A percentile compares a stretch with the other conserved stretches of the same genome.
These are phyloP conservation scores for Drosophila nannoptera DNA, from an alignment of 1,140 invertebrate genomes.

Conservation along the genomic window DNA sequence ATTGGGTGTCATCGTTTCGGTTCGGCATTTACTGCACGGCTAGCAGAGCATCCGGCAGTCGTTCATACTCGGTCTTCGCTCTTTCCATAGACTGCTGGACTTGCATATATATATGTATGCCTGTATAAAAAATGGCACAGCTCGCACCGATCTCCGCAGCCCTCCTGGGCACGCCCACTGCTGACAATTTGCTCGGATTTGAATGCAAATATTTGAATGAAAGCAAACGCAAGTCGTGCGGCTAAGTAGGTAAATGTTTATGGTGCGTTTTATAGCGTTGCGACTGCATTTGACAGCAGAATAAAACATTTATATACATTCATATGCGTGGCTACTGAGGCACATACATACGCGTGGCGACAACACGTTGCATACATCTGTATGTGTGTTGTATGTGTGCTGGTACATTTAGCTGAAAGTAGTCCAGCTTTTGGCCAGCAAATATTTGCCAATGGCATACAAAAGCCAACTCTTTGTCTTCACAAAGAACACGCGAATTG, in stretches of 20 bases:
- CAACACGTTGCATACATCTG: no score
- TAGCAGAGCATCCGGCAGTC: not conserved
- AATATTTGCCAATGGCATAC: conserved; percentile 67
- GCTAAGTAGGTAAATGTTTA: conserved; percentile 64
- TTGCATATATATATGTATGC: conserved; percentile 55
- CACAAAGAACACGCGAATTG: conserved; percentile 53
- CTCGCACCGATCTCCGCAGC: not conserved
- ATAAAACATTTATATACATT: not conserved
- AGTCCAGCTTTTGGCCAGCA: conserved; percentile 54
- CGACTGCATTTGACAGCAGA: conserved; percentile 55
- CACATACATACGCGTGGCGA: no score
- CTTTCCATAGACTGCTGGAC: conserved; percentile 46
- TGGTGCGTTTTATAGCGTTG: conserved; percentile 45
- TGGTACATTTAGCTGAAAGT: conserved; percentile 62
- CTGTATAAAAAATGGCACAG: not conserved
- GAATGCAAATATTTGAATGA: conserved; percentile 69
- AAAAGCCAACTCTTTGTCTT: conserved; percentile 45
- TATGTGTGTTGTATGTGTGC: conserved; percentile 71
- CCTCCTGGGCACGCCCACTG: not conserved
- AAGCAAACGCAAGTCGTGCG: conserved; percentile 38
- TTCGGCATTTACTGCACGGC: no score
- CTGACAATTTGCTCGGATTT: conserved; percentile 27
- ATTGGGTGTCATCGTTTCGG: not conserved
- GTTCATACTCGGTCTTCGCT: conserved; percentile 23
- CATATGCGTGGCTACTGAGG: no score